Conservation (phyloP, 2,888 invertebrate genomes). For the Schizotus pectinicornis region DNA sequence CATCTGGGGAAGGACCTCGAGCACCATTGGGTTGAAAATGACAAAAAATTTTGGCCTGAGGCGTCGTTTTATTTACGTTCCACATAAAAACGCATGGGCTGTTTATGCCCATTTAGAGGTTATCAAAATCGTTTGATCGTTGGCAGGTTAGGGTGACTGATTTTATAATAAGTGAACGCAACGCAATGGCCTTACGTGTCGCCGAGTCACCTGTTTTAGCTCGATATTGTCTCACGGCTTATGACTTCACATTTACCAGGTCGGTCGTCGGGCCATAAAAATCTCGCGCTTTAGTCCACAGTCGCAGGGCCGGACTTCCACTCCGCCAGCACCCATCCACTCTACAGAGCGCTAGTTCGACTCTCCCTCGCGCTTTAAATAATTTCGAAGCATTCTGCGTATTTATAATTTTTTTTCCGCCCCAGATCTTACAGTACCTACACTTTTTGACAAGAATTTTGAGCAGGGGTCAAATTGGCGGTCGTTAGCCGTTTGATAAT, state of each 20-base stretch:
- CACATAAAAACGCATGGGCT: too few relatives aligned
- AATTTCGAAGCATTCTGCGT: too few relatives aligned
- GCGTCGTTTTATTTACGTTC: too few relatives aligned
- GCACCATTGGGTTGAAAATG: too few relatives aligned
- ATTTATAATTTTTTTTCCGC: too few relatives aligned
- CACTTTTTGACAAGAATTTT: background rate
- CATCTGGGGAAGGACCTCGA: too few relatives aligned
- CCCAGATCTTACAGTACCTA: too few relatives aligned
- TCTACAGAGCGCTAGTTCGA: too few relatives aligned
- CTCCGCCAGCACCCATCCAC: too few relatives aligned
- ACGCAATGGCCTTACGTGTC: conserved; percentile 49
- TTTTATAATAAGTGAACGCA: conserved; percentile 45
- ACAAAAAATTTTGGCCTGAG: too few relatives aligned
- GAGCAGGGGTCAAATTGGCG: background rate
- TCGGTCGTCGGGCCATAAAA: conserved; percentile 10
- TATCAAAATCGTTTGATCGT: conserved; percentile 39
- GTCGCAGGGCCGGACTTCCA: background rate
- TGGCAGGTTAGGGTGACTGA: conserved; percentile 39
- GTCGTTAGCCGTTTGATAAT: background rate
- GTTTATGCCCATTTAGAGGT: too few relatives aligned
- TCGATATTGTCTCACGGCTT: conserved; percentile 57
- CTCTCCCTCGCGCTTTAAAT: too few relatives aligned
- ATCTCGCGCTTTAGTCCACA: conserved; percentile 3
- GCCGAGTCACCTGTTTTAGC: conserved; percentile 50
- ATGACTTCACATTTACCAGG: conserved; percentile 46